Percentiles rank a stretch among this genome's conserved stretches.
phyloP scores from a whole-genome alignment of 2,113 vertebrate species.

The Haemorhous mexicanus region DNA sequence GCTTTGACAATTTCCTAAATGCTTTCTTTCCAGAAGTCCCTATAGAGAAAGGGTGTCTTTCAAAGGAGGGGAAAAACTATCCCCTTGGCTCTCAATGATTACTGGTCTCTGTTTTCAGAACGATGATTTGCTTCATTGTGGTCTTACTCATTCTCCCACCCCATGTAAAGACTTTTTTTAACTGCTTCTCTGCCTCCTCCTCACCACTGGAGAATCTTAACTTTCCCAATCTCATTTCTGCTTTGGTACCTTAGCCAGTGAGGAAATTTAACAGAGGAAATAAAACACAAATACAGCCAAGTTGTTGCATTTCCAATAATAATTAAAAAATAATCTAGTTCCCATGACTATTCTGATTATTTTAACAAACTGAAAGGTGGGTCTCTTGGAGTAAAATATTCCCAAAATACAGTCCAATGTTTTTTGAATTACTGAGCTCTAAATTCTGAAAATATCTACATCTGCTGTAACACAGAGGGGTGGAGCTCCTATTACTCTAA shows the following conservation, averaged over 20 bases:
- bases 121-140: accelerated
- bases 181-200: background rate
- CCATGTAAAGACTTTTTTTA: background rate
- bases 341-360: background rate
- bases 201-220: background rate
- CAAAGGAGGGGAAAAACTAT: background rate
- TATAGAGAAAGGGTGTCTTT: background rate
- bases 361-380: background rate
- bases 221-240: background rate
- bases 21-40: background rate
- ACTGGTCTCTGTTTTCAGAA: background rate
- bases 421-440: background rate
- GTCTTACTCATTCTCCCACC: background rate
- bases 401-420: background rate
- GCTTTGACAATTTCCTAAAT: background rate
- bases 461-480: accelerated
- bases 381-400: background rate
- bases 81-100: background rate
- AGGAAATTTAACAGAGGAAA: background rate
- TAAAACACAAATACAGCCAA: background rate
- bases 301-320: background rate
- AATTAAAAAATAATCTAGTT: background rate
- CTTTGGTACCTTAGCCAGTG: background rate
- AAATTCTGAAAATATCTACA: background rate
- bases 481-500: background rate